A percentile compares a stretch with the other conserved stretches of the same genome.
Evolutionary conservation across 2,113 vertebrate species (phyloP).

Genomic region (Cinclus mexicanus): DNA sequence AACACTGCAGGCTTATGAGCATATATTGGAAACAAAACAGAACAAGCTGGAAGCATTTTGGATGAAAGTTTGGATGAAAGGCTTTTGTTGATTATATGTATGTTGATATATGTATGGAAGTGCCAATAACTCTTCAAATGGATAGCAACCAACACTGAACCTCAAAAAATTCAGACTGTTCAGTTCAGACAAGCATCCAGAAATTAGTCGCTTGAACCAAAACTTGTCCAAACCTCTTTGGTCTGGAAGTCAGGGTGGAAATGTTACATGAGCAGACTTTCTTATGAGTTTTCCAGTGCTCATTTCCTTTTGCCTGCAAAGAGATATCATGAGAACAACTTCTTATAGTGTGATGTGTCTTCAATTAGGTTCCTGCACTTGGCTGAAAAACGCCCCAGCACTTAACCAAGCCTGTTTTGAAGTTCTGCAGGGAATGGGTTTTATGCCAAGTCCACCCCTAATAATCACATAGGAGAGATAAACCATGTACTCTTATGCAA

Average conservation of each 20-base stretch:
- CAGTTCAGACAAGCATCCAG: conserved; percentile 23
- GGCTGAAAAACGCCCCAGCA: not conserved
- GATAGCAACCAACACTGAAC: not conserved
- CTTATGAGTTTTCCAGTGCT: conserved; percentile 57
- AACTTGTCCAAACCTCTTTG: conserved; percentile 55
- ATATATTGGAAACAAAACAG: not conserved
- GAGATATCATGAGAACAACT: conserved; percentile 38
- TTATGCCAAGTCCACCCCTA: conserved; percentile 27
- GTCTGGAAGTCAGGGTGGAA: conserved; percentile 63
- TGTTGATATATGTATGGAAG: not conserved
- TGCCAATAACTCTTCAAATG: conserved; percentile 25
- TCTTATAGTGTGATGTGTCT: not conserved
- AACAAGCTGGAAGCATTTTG: conserved; percentile 1
- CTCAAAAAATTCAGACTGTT: conserved; percentile 14
- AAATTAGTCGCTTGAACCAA: conserved; percentile 24
- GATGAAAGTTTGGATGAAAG: conserved; percentile 22
- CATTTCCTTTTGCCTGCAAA: conserved; percentile 38
- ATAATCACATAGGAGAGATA: conserved; percentile 52
- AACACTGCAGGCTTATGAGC: not conserved
- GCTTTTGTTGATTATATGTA: not conserved
- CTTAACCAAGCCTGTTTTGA: conserved; percentile 8
- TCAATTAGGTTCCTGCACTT: not conserved
- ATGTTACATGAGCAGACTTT: conserved; percentile 40
- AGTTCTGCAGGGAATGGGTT: not conserved
- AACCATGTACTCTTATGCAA: conserved; percentile 37